Evolutionary conservation across 2,888 invertebrate genomes (phyloP).

Genomic region (Netelia virgata): DNA sequence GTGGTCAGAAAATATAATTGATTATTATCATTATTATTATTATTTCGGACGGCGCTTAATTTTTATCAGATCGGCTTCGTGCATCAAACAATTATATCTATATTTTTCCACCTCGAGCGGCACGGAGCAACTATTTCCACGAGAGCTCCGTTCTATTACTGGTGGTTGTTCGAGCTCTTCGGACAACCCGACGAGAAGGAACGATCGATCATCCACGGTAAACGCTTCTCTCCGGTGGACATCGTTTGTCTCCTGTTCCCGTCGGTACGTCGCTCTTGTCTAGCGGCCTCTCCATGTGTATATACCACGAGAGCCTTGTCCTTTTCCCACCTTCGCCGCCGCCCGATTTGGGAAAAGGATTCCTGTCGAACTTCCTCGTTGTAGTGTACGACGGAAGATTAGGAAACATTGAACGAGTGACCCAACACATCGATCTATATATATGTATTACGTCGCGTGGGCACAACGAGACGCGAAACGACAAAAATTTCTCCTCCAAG

Average conservation of each 20-base stretch:
- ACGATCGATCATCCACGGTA: conserved; percentile 59
- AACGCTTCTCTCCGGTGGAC: conserved; percentile 58
- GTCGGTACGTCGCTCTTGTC: conserved; percentile 62
- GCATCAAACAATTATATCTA: not conserved
- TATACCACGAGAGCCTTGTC: not conserved
- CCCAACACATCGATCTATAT: not conserved
- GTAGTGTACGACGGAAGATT: not conserved
- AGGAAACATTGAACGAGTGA: not conserved
- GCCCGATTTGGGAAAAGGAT: not conserved
- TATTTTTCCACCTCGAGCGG: not conserved
- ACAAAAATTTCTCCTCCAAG: not conserved
- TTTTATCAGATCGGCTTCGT: not conserved
- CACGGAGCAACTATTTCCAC: conserved; percentile 1
- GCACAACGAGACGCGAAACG: not conserved
- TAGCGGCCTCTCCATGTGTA: conserved; percentile 1
- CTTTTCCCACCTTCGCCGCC: not conserved
- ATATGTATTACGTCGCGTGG: not conserved
- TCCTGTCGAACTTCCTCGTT: not conserved
- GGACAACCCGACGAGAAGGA: not conserved
- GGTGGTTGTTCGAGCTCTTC: conserved; percentile 8
- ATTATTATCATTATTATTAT: not conserved
- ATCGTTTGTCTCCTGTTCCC: conserved; percentile 69
- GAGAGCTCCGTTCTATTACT: not conserved
- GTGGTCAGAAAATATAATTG: not conserved
- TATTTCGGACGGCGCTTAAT: not conserved